A percentile compares a stretch with the other conserved stretches of the same genome.
phyloP scores from a whole-genome alignment of 2,888 invertebrate species.

The Ormyrus pomaceus region DNA sequence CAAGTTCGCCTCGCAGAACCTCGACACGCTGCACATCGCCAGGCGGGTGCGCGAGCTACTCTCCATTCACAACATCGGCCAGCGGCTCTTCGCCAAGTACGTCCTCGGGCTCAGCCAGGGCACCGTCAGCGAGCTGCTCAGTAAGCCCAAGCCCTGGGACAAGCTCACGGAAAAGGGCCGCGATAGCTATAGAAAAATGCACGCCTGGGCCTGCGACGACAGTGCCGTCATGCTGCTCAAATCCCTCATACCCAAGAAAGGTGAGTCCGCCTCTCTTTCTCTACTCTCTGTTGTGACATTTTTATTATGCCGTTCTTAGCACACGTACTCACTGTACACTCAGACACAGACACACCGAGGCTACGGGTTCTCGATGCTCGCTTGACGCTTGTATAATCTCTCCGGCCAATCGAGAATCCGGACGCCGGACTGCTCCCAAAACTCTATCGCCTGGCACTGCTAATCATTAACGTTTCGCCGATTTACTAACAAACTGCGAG shows the following conservation, averaged over 20 bases:
- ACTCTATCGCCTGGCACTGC: constrained; percentile 72
- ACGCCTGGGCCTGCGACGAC: constrained; percentile 99
- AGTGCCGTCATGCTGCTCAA: constrained; percentile 97
- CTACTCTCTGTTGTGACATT: constrained; percentile 37
- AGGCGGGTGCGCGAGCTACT: constrained; percentile 94
- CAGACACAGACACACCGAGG: constrained; percentile 3
- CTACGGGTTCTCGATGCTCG: constrained; percentile 24
- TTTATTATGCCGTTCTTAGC: background rate
- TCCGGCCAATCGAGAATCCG: constrained; percentile 22
- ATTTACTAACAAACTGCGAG: constrained; percentile 68
- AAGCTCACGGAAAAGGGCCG: constrained; percentile 99
- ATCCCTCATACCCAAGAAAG: constrained; percentile 98
- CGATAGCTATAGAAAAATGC: constrained; percentile 99
- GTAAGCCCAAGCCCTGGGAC: constrained; percentile 99
- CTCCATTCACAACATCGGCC: constrained; percentile 98
- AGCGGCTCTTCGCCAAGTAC: constrained; percentile 98
- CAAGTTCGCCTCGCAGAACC: constrained; percentile 93
- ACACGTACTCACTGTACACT: constrained; percentile 7
- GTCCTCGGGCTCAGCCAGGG: constrained; percentile 98
- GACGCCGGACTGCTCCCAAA: constrained; percentile 53
- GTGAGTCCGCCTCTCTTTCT: constrained; percentile 79
- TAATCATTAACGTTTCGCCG: constrained; percentile 70
- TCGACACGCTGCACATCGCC: constrained; percentile 97
- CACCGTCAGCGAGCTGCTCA: constrained; percentile 97
- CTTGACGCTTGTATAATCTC: background rate